Base-by-base conservation (phyloP, 1,140 invertebrate genomes). In the Zaprionus africanus region DNA sequence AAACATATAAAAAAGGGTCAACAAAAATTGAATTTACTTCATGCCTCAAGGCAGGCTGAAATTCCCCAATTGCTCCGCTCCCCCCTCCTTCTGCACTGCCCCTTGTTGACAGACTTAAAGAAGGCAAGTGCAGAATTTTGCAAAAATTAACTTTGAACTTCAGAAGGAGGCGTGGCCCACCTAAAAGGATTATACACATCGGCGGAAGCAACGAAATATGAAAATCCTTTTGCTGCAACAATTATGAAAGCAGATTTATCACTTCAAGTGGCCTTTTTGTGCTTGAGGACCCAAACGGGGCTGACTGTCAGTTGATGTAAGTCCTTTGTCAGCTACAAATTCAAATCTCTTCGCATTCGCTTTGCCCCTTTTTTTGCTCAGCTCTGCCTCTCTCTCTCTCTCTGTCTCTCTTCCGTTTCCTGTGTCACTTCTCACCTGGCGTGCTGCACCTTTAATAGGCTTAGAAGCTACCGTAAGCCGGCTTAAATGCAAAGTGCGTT, bases 401-500 rank as follows among this genome's bases (percentile, higher is more conserved):
- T 13, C 9, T 31, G 49, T 51, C 65, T 22, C 36, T 49, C 38
- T 60, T 19, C n/a, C 5, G 43, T 53, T 66, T 43, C 38, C 58
- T 5, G 15, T 36, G 28, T 6, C 49, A 13, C 7, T 38, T 38
- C 57, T n/a, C 56, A 74, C 57, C 71, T 75, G 41, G 28, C n/a
- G 19, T 59, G 61, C 46, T 58, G 46, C 56, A 65, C 64, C 46
- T 28, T 38, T 84, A 84, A 84, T 85, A 85, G 74, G 82, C 82
- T 84, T 84, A 85, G 36, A n/a, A 43, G 53, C 64, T 26, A 28
- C 54, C 51, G 26, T 81, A 81, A 81, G 82, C 56, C 65, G 70
- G 70, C 74, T 81, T 81, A 85, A 81, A 81, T 84, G 78, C 74
- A 84, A 70, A 81, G 82, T 73, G 74, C 71, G 78, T 85, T 84